phyloP scores from a whole-genome alignment of 1,140 invertebrate species.

The Trachymyrmex cornetzi region DNA sequence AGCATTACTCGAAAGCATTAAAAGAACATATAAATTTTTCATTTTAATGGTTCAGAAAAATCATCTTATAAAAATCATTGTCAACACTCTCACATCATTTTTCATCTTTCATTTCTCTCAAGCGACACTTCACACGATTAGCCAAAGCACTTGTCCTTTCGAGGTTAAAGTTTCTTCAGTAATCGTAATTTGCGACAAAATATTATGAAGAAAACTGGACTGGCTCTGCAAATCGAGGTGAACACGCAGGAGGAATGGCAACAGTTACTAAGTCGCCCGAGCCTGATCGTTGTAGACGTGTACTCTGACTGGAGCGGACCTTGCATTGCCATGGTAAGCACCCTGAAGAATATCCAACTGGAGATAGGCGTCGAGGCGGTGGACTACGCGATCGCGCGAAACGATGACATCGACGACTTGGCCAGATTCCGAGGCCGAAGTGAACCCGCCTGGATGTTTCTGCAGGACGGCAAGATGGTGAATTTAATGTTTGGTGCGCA shows the following conservation, averaged over 20 bases:
- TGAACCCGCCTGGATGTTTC: conserved; percentile 96
- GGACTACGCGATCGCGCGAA: conserved; percentile 91
- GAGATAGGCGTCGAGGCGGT: conserved; percentile 93
- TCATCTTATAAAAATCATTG: not conserved
- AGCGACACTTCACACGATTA: conserved; percentile 42
- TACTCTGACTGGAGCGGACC: conserved; percentile 97
- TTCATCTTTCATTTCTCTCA: conserved; percentile 7
- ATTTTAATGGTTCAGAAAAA: not conserved
- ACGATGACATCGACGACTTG: conserved; percentile 91
- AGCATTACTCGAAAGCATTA: not conserved
- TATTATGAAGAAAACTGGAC: conserved; percentile 61
- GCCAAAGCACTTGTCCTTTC: not conserved
- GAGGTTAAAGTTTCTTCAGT: conserved; percentile 42
- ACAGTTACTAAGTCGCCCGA: conserved; percentile 91
- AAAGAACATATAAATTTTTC: not conserved
- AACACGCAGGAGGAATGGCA: conserved; percentile 94
- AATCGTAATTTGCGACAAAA: not conserved
- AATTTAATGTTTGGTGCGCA: conserved; percentile 94
- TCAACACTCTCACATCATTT: not conserved
- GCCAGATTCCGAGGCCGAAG: conserved; percentile 93
- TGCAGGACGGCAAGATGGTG: conserved; percentile 92
- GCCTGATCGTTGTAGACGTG: conserved; percentile 93
- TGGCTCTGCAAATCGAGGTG: conserved; percentile 91
- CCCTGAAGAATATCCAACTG: conserved; percentile 94
- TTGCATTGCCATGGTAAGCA: conserved; percentile 93